Conservation (phyloP, 2,113 vertebrate genomes). For the Pica pica region DNA sequence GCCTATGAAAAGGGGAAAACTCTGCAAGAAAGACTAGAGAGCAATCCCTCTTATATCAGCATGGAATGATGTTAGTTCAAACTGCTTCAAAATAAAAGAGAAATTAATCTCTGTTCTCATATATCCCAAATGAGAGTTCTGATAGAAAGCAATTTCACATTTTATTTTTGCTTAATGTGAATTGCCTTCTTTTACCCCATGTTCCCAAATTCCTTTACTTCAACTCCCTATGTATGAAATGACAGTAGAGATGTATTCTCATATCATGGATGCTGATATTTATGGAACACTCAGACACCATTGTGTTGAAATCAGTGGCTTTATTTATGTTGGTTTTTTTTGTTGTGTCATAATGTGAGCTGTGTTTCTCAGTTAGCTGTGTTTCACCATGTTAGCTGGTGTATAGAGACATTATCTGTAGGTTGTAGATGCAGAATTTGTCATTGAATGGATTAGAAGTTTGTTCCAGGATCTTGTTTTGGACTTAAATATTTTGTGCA, state of each 20-base stretch:
- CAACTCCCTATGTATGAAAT: not conserved
- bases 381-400: not conserved
- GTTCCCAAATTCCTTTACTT: not conserved
- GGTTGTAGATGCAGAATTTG: not conserved
- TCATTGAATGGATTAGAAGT: not conserved
- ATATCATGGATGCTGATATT: not conserved
- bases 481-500: not conserved
- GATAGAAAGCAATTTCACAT: not conserved
- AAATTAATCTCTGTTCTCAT: not conserved
- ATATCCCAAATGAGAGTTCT: not conserved
- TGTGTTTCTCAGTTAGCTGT: not conserved
- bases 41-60: not conserved
- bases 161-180: not conserved
- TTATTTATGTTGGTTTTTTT: not conserved
- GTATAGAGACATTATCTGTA: not conserved
- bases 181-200: not conserved
- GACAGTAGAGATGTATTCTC: not conserved
- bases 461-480: not conserved
- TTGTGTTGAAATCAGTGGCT: not conserved
- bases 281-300: not conserved
- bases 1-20: not conserved
- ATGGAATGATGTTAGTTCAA: not conserved
- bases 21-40: not conserved
- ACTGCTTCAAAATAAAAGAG: not conserved
- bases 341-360: not conserved